Base-by-base conservation (phyloP, 1,140 invertebrate genomes). In the Lepidurus couesii region DNA sequence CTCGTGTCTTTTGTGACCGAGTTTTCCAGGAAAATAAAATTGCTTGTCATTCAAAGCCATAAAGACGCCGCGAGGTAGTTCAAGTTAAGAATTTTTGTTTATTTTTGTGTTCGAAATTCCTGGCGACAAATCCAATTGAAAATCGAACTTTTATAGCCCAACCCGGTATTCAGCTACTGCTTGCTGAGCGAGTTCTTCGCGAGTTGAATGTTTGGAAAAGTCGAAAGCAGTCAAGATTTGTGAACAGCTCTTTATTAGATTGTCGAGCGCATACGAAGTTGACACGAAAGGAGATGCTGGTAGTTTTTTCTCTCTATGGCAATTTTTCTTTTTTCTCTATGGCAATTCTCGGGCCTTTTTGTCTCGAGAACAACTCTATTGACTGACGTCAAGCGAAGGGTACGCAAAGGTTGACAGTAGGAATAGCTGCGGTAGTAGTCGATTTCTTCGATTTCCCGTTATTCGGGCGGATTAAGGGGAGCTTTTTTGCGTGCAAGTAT, bases 161-260 rank as follows among this genome's bases (percentile, higher is more conserved):
- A 13, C 53, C 21, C 53, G 8, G 21, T 21, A 65, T 65, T 65
- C 16, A 65, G 53, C 53, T 13, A 65, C 53, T 65, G 53, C 53
- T 21, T 65, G 53, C 53, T 65, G 53, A 65, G 13, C 4, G 13
- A 65, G 7, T 65, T 65, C 53, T 9, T 16, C 13, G 16, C 9
- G 16, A 13, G 13, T 65, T 16, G 53, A 65, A n/a, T 1, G 4
- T 65, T 16, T 7, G 13, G 8, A 21, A 21, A 65, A 21, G 16
- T 65, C 16, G 53, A 65, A 21, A 65, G 13, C 53, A 13, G 53
- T 65, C 53, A 10, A 9, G 16, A 65, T n/a, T n/a, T 65, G 21
- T 65, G 53, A 65, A 65, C 21, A 65, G 53, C 53, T 65, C 53
- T 65, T 65, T 21, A 65, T n/a, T 65, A 65, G n/a, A 65, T 65